These are phyloP conservation scores for Pachymerium ferrugineum DNA, from an alignment of 2,888 invertebrate species.

Conservation along the genomic window DNA sequence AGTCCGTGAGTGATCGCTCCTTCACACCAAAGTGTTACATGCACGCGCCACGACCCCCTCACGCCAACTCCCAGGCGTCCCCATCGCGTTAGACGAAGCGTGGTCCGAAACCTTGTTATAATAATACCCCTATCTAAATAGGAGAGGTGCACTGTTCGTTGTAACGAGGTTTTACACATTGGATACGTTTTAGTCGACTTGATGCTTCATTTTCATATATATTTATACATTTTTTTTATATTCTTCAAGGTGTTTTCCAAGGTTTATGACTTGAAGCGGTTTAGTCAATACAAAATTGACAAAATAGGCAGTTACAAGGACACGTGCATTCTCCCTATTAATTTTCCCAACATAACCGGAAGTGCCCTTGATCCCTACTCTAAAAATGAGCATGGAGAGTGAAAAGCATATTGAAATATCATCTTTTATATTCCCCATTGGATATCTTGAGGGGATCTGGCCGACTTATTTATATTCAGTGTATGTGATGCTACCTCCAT, in stretches of 20 bases:
- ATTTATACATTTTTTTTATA: not conserved
- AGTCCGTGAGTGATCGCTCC: constrained; percentile 14
- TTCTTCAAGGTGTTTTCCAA: not conserved
- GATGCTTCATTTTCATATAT: constrained; percentile 8
- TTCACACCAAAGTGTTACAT: constrained; percentile 8
- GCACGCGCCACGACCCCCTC: not conserved
- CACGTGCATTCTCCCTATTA: too few relatives aligned
- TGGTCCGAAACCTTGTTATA: not conserved
- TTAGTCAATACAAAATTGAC: too few relatives aligned
- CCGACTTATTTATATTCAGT: constrained; percentile 15
- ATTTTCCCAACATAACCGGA: too few relatives aligned
- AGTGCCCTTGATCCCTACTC: too few relatives aligned
- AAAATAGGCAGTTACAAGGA: too few relatives aligned
- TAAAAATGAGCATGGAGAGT: not conserved
- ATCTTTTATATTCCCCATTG: not conserved
- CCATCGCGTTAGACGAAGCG: not conserved
- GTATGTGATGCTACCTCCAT: not conserved
- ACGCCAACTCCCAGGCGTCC: not conserved
- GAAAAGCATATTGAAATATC: not conserved
- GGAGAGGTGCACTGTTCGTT: not conserved
- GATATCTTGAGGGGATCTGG: constrained; percentile 14
- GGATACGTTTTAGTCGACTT: not conserved
- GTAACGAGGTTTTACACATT: not conserved
- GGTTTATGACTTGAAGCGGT: too few relatives aligned
- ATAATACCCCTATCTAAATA: too few relatives aligned